These are phyloP conservation scores for Bellardia pandia DNA, from an alignment of 2,888 invertebrate species.

Conservation along the genomic window DNA sequence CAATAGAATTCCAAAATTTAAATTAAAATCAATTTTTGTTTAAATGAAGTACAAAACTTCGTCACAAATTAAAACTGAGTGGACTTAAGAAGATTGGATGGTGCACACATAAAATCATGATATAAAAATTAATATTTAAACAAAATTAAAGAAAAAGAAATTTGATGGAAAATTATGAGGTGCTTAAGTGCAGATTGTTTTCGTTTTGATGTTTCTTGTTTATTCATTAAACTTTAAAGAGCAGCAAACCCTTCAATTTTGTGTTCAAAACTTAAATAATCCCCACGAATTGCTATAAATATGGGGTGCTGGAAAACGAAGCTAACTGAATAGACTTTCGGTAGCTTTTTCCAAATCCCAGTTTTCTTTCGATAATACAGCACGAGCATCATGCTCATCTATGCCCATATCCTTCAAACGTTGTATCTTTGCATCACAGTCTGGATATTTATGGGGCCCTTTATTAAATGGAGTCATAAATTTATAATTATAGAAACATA, in stretches of 20 bases:
- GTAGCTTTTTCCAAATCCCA: conserved; percentile 97
- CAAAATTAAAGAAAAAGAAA: conserved; percentile 7
- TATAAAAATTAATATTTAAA: conserved; percentile 30
- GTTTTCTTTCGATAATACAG: conserved; percentile 95
- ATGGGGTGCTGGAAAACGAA: conserved; percentile 72
- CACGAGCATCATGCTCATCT: conserved; percentile 93
- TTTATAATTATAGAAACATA: not conserved
- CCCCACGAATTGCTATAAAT: conserved; percentile 54
- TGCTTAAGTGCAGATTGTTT: conserved; percentile 58
- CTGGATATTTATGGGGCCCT: conserved; percentile 90
- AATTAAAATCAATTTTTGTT: conserved; percentile 8
- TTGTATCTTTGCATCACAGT: conserved; percentile 94
- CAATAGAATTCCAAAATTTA: conserved; percentile 12
- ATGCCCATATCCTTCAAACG: conserved; percentile 97
- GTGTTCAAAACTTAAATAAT: conserved; percentile 66
- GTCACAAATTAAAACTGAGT: conserved; percentile 7
- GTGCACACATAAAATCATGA: not conserved
- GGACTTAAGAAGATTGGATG: not conserved
- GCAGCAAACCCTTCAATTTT: conserved; percentile 55
- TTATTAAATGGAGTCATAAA: conserved; percentile 51
- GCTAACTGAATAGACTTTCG: conserved; percentile 93
- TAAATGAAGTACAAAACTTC: conserved; percentile 12
- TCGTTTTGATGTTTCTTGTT: conserved; percentile 50
- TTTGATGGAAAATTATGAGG: conserved; percentile 29
- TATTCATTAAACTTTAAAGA: conserved; percentile 57